Evolutionary conservation across 1,140 invertebrate genomes (phyloP).

Genomic region (Hypsibius dujardini): DNA sequence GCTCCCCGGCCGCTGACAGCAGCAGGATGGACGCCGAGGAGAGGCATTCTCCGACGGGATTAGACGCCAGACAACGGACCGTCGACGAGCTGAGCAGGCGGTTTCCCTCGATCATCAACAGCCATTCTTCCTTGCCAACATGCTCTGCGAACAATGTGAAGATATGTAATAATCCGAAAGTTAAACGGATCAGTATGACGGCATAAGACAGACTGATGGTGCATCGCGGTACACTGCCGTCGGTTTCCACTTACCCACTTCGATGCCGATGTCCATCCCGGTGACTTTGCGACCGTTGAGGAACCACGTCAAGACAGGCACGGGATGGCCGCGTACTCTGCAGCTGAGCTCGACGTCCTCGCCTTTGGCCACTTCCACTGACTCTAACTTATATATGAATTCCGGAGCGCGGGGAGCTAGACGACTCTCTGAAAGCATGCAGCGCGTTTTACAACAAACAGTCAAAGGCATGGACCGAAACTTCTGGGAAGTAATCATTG

Average conservation of each 20-base stretch:
- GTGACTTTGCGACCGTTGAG: not conserved
- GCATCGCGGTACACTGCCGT: not conserved
- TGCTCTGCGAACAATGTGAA: not conserved
- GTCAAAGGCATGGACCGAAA: no score
- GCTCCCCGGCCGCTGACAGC: not conserved
- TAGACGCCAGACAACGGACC: conserved; percentile 1
- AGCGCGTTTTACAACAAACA: no score
- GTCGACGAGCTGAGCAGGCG: conserved; percentile 2
- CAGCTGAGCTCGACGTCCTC: conserved; percentile 10
- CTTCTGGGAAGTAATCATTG: no score
- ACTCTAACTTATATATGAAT: not conserved
- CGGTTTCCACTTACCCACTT: not conserved
- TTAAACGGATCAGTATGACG: not conserved
- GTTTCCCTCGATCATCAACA: not conserved
- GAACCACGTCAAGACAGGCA: not conserved
- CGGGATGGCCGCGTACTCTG: conserved; percentile 3
- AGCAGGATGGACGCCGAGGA: not conserved
- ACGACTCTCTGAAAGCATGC: not conserved
- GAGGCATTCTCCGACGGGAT: not conserved
- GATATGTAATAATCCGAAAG: not conserved
- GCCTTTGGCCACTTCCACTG: not conserved
- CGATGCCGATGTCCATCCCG: not conserved
- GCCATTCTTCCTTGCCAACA: conserved; percentile 16
- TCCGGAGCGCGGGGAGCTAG: not conserved
- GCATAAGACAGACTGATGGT: no score